These are phyloP conservation scores for Nesogale talazaci DNA, from an alignment of 2,113 vertebrate species.

Conservation along the genomic window DNA sequence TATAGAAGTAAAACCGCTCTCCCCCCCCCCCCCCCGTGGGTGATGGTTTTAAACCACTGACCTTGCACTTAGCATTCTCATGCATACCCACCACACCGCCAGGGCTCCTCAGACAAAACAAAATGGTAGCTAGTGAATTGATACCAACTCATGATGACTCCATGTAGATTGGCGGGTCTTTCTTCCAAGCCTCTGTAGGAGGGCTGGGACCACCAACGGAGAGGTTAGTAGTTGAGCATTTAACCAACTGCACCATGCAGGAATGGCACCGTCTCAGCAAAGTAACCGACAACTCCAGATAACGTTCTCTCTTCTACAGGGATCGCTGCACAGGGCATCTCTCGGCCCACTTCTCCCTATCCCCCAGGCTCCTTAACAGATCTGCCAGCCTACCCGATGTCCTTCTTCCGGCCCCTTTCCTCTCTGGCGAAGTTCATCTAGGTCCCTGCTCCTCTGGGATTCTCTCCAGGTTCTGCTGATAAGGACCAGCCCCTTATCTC, in stretches of 20 bases:
- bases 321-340: background rate
- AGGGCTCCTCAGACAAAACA: background rate
- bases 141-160: background rate
- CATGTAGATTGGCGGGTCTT: background rate
- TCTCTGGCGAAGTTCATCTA: too few relatives aligned
- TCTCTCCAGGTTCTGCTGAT: background rate
- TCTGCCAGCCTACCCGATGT: background rate
- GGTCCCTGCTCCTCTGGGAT: too few relatives aligned
- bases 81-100: too few relatives aligned
- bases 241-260: background rate
- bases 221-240: background rate
- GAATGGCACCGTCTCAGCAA: background rate
- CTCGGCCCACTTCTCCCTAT: background rate
- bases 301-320: background rate
- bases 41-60: too few relatives aligned
- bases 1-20: too few relatives aligned
- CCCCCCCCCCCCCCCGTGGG: too few relatives aligned
- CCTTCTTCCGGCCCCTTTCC: background rate
- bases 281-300: background rate
- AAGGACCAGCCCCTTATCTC: background rate
- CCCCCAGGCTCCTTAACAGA: background rate
- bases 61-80: too few relatives aligned
- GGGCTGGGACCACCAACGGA: background rate
- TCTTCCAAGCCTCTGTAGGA: background rate
- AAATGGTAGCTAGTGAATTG: background rate